Evolutionary conservation across 2,888 invertebrate genomes (phyloP).

Genomic region (Andrena chrysosceles): DNA sequence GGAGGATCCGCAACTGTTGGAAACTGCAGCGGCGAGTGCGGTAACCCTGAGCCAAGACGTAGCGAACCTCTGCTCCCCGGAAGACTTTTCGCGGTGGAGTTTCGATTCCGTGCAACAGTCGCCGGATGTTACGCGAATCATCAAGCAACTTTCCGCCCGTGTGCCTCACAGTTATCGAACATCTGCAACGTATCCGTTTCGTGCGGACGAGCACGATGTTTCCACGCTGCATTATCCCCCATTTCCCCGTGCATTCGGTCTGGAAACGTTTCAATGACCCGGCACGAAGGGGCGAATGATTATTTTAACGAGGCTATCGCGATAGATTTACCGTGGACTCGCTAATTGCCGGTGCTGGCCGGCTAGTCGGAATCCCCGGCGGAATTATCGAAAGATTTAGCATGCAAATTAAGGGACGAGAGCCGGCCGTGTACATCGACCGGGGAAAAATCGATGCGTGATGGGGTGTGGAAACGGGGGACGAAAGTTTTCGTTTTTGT

Average conservation of each 20-base stretch:
- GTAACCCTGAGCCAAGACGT: slow-evolving; percentile 18
- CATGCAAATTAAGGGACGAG: slow-evolving; percentile 38
- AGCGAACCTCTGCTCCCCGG: slow-evolving; percentile 39
- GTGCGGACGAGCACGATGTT: neutral
- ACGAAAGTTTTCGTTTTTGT: slow-evolving; percentile 8
- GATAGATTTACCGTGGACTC: slow-evolving; percentile 18
- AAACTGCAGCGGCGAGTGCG: slow-evolving; percentile 47
- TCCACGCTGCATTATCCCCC: neutral
- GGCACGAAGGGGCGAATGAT: neutral
- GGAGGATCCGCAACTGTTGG: slow-evolving; percentile 56
- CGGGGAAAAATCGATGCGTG: slow-evolving; percentile 22
- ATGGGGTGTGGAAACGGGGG: neutral
- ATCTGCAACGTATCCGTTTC: slow-evolving; percentile 1
- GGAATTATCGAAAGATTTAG: slow-evolving; percentile 42
- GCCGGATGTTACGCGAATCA: slow-evolving; percentile 58
- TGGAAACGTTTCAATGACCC: neutral
- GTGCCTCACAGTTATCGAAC: slow-evolving; percentile 40
- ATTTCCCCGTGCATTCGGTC: neutral
- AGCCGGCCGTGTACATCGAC: neutral
- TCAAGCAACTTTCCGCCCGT: slow-evolving; percentile 53
- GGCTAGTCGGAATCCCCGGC: neutral
- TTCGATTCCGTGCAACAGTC: slow-evolving; percentile 51
- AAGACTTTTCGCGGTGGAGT: slow-evolving; percentile 46
- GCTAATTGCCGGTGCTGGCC: slow-evolving; percentile 24
- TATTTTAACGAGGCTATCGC: neutral